These are phyloP conservation scores for Eugnorisma glareosa DNA, from an alignment of 2,888 invertebrate genomes.

Conservation along the genomic window DNA sequence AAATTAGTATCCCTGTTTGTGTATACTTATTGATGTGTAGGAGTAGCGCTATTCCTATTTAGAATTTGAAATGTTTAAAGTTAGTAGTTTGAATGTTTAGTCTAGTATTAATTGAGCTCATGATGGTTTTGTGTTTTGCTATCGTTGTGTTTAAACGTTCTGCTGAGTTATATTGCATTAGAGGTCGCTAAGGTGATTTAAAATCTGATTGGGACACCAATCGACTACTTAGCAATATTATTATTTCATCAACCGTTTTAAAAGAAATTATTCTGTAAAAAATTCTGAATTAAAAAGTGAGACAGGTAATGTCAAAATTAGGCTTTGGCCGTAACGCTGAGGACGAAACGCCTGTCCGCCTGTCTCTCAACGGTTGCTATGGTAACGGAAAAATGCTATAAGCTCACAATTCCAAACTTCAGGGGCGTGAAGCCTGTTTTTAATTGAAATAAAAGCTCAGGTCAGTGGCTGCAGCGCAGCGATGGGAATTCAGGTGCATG, in stretches of 20 bases:
- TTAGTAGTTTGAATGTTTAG: conserved; percentile 44
- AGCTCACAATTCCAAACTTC: background rate
- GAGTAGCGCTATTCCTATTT: conserved; percentile 9
- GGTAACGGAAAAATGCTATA: background rate
- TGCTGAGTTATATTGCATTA: conserved; percentile 8
- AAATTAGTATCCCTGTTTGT: background rate
- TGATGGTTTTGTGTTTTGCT: conserved; percentile 22
- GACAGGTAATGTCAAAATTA: background rate
- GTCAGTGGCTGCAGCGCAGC: background rate
- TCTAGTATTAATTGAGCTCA: conserved; percentile 38
- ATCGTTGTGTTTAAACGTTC: conserved; percentile 17
- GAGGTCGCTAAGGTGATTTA: conserved; percentile 28
- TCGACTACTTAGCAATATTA: background rate
- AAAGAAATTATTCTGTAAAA: background rate
- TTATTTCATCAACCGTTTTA: background rate
- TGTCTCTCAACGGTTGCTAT: background rate
- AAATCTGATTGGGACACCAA: background rate
- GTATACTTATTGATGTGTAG: background rate
- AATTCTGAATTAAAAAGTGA: background rate
- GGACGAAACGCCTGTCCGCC: background rate
- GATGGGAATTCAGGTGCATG: background rate
- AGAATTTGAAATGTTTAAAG: conserved; percentile 34
- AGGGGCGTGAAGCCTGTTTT: background rate
- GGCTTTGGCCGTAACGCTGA: background rate
- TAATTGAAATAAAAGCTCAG: background rate